A percentile compares a stretch with the other conserved stretches of the same genome.
Evolutionary conservation across 2,113 vertebrate genomes (phyloP).

Genomic region (Cottus gobio): DNA sequence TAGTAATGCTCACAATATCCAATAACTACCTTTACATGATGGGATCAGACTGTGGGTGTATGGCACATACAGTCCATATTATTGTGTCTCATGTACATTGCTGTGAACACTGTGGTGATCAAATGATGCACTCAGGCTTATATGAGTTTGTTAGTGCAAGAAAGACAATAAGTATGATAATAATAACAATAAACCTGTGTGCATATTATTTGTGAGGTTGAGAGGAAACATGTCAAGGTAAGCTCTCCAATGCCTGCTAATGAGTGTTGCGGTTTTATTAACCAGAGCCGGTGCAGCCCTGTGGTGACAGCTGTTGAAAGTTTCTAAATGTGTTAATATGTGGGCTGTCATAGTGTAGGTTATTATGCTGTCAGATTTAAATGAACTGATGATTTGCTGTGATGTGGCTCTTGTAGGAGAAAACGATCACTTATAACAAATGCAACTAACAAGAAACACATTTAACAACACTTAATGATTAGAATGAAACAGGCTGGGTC

Average conservation of each 20-base stretch:
- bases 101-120: too few species aligned
- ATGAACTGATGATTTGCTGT: background rate
- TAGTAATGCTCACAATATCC: too few species aligned
- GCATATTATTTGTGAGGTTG: too few species aligned
- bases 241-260: background rate
- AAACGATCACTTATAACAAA: background rate
- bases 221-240: background rate
- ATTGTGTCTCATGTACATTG: too few species aligned
- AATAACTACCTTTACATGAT: too few species aligned
- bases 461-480: background rate
- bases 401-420: background rate
- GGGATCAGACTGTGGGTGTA: too few species aligned
- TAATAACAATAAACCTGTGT: background rate
- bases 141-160: too few species aligned
- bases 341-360: background rate
- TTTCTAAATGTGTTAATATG: background rate
- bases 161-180: too few species aligned
- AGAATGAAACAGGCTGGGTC: background rate
- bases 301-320: background rate
- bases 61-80: too few species aligned
- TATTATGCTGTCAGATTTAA: background rate
- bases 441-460: background rate
- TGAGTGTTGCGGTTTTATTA: background rate
- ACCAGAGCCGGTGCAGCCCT: background rate
- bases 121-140: too few species aligned